Conservation (phyloP, 2,888 invertebrate genomes). For the Spilosoma lubricipeda region DNA sequence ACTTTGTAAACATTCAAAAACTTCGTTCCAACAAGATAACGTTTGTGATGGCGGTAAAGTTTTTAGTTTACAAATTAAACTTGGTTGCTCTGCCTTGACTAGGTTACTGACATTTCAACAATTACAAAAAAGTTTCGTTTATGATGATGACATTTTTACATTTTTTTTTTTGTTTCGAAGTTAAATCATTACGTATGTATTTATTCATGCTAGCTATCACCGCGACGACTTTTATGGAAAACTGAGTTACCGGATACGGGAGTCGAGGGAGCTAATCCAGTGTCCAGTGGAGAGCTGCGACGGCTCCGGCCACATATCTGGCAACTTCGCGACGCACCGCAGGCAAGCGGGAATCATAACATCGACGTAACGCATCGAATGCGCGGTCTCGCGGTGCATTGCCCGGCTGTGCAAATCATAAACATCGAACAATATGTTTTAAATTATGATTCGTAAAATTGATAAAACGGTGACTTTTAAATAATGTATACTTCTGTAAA, state of each 20-base stretch:
- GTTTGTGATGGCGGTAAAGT: constrained; percentile 53
- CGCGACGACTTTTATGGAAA: constrained; percentile 78
- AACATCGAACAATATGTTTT: constrained; percentile 42
- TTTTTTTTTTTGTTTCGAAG: constrained; percentile 45
- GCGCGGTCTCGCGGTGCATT: constrained; percentile 39
- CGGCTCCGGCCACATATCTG: constrained; percentile 95
- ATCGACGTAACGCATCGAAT: constrained; percentile 61
- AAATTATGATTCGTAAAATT: neutral
- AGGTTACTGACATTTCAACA: constrained; percentile 61
- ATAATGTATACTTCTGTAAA: neutral
- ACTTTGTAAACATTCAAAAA: constrained; percentile 73
- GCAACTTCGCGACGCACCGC: constrained; percentile 96
- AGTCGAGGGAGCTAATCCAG: constrained; percentile 91
- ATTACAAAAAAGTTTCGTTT: constrained; percentile 51
- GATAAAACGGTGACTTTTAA: neutral
- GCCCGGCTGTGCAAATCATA: constrained; percentile 40
- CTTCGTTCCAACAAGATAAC: constrained; percentile 66
- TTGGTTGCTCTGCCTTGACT: constrained; percentile 46
- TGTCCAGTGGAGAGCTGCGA: constrained; percentile 93
- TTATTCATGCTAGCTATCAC: constrained; percentile 74
- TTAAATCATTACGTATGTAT: constrained; percentile 56
- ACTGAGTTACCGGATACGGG: constrained; percentile 86
- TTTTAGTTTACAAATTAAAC: constrained; percentile 50
- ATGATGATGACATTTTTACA: constrained; percentile 41
- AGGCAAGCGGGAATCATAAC: constrained; percentile 88